Evolutionary conservation across 30 jellyfish, hydroid and myxozoan species (phyloP).

Genomic region (Nemopilema nomurai): DNA sequence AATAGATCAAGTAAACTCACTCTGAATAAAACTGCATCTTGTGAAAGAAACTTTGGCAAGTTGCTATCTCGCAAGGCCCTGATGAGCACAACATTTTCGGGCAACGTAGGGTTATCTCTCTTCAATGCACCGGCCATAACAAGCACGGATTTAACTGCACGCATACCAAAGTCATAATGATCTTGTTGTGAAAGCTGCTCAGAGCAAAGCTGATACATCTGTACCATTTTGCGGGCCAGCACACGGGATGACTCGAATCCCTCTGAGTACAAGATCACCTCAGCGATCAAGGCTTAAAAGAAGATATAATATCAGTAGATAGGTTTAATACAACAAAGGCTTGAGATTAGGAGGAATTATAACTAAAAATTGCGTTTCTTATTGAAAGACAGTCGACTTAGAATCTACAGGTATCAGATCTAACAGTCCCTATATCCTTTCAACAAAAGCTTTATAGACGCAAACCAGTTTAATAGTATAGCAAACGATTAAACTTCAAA

Average conservation of each 20-base stretch:
- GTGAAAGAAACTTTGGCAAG: constrained; percentile 93
- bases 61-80: constrained; percentile 97
- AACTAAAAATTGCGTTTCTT: background rate
- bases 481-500: too few relatives aligned
- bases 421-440: too few relatives aligned
- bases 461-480: too few relatives aligned
- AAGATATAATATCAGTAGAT: background rate
- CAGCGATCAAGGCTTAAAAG: constrained; percentile 91
- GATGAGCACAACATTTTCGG: constrained; percentile 93
- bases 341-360: background rate
- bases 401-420: too few relatives aligned
- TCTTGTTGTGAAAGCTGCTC: constrained; percentile 99
- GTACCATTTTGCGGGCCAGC: constrained; percentile 96
- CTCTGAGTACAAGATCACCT: constrained; percentile 94
- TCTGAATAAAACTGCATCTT: constrained; percentile 89
- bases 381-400: too few relatives aligned
- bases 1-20: constrained; percentile 8
- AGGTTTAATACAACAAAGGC: background rate
- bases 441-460: background rate
- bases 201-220: constrained; percentile 97
- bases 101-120: constrained; percentile 85
- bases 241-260: constrained; percentile 98
- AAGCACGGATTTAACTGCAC: constrained; percentile 98
- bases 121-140: constrained; percentile 99
- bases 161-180: constrained; percentile 99